Conservation (phyloP, 2,888 invertebrate species). For the Pasiphila rectangulata region DNA sequence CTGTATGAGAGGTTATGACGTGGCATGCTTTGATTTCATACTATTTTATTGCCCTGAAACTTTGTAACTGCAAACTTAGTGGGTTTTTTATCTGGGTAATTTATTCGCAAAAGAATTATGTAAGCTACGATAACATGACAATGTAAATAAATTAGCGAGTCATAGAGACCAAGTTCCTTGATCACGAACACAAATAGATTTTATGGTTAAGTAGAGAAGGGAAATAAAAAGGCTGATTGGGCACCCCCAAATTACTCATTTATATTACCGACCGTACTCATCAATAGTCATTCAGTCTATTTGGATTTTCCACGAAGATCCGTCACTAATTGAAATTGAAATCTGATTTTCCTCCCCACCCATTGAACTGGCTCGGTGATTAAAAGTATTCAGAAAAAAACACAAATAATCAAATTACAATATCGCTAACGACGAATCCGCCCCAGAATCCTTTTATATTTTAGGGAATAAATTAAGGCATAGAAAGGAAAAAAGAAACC, state of each 20-base stretch:
- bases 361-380: conserved; percentile 66
- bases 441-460: conserved; percentile 79
- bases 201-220: conserved; percentile 18
- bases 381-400: conserved; percentile 79
- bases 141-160: conserved; percentile 5
- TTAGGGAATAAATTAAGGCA: conserved; percentile 75
- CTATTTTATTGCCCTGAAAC: conserved; percentile 24
- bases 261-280: conserved; percentile 73
- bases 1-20: conserved; percentile 48
- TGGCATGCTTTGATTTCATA: conserved; percentile 40
- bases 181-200: conserved; percentile 22
- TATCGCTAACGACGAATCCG: conserved; percentile 77
- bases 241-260: conserved; percentile 65
- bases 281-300: conserved; percentile 74
- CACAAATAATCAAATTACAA: conserved; percentile 82
- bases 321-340: conserved; percentile 80
- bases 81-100: neutral
- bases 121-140: neutral
- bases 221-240: conserved; percentile 52
- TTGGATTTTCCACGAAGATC: conserved; percentile 70
- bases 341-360: conserved; percentile 74
- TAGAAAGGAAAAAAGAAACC: conserved; percentile 62
- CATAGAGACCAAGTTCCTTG: conserved; percentile 11
- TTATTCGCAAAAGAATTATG: conserved; percentile 5
- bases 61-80: conserved; percentile 23